phyloP scores from a whole-genome alignment of 2,888 invertebrate species.

The Campoletis raptor region DNA sequence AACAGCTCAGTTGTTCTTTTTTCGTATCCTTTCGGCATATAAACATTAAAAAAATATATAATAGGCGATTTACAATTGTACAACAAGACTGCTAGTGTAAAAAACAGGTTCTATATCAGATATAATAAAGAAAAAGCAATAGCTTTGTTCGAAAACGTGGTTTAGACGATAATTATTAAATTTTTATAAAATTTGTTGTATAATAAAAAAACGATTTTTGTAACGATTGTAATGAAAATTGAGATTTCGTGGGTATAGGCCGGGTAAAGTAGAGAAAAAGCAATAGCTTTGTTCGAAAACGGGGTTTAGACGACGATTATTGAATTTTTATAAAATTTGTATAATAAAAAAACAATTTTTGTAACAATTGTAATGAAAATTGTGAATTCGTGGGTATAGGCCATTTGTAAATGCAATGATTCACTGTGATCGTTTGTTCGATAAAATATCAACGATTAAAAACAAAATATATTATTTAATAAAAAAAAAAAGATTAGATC shows the following conservation, averaged over 20 bases:
- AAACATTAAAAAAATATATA: slow-evolving; percentile 59
- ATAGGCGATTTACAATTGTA: slow-evolving; percentile 55
- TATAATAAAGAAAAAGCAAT: slow-evolving; percentile 45
- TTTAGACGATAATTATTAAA: slow-evolving; percentile 13
- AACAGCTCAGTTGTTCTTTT: slow-evolving; percentile 39
- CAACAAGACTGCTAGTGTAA: slow-evolving; percentile 33
- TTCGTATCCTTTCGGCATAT: slow-evolving; percentile 21
- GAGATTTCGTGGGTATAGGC: neutral
- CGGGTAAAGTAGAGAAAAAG: slow-evolving; percentile 37
- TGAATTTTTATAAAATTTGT: slow-evolving; percentile 29
- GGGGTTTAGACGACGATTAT: slow-evolving; percentile 12
- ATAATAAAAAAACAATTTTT: slow-evolving; percentile 25
- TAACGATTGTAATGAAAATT: neutral
- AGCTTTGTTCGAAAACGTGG: slow-evolving; percentile 22
- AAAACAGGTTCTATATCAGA: slow-evolving; percentile 48
- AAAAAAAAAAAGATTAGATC: slow-evolving; percentile 6
- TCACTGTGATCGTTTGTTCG: neutral
- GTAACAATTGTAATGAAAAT: neutral
- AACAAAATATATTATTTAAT: slow-evolving; percentile 9
- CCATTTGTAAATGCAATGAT: slow-evolving; percentile 51
- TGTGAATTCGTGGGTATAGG: slow-evolving; percentile 14
- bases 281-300: slow-evolving; percentile 33
- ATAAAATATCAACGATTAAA: slow-evolving; percentile 37
- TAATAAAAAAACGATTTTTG: slow-evolving; percentile 17
- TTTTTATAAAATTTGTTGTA: slow-evolving; percentile 40